Percentiles rank a stretch among this genome's conserved stretches.
Conservation (phyloP, 2,888 invertebrate species). For the Drosophila kuntzei region DNA sequence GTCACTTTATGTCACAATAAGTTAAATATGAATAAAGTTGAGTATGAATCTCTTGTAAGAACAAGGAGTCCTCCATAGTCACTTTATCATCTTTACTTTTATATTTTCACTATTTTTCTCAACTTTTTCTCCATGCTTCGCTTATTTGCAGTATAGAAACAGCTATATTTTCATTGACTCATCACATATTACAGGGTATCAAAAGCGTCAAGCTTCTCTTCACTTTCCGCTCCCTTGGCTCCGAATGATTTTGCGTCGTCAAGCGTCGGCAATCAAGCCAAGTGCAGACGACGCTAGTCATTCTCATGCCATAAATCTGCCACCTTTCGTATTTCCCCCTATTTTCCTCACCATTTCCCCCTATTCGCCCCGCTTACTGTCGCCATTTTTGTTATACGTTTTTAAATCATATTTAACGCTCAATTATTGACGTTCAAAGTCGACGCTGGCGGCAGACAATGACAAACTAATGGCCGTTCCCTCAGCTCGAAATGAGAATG, state of each 20-base stretch:
- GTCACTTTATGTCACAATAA: not conserved
- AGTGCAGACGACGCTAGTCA: constrained; percentile 57
- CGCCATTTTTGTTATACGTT: constrained; percentile 38
- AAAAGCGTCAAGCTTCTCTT: not conserved
- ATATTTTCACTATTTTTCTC: no score
- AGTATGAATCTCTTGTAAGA: no score
- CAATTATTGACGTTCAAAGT: constrained; percentile 79
- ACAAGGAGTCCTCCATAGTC: not conserved
- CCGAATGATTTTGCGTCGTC: constrained; percentile 16
- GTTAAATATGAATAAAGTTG: no score
- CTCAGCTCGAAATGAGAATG: not conserved
- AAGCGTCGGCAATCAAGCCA: constrained; percentile 66
- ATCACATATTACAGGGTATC: constrained; percentile 27
- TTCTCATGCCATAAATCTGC: constrained; percentile 23
- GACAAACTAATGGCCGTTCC: constrained; percentile 72
- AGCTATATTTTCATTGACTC: no score
- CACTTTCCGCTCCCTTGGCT: not conserved
- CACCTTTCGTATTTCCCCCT: constrained; percentile 5
- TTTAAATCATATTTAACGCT: constrained; percentile 80
- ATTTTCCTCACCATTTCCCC: not conserved
- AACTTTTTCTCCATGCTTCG: no score
- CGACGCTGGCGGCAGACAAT: constrained; percentile 67
- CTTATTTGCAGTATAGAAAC: no score
- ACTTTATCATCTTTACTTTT: no score
- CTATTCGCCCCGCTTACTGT: constrained; percentile 3